Evolutionary conservation across 37 sponge, comb jelly and placozoan genomes (phyloP), one percentile per base, ranked within the genome.

Genomic region (Spongilla lacustris): DNA sequence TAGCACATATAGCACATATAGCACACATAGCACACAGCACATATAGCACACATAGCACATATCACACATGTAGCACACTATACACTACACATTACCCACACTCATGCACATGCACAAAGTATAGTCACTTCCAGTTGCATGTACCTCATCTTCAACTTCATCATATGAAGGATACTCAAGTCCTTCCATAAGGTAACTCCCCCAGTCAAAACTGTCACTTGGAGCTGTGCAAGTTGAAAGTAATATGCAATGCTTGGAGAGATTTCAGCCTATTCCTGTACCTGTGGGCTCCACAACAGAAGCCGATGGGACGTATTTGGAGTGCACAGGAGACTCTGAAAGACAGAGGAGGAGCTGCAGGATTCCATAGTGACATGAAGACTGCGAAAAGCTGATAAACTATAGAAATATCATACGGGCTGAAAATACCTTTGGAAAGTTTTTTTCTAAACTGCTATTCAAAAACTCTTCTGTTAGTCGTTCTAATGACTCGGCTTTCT

Each of bases 131-230:
- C 41, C 41, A 41, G 3, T 6, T 41, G 6, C 27, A 80, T 33
- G 50, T 38, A 86, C 89, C 69, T 77, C 84, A 70, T 33, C 37
- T 22, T 84, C 80, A 0, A 69, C 38, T 36, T 85, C 86, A 84
- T 81, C 84, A 78, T 69, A 81, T 1, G 80, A 29, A 24, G 86
- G 80, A 25, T 77, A 75, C 41, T 78, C 83, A 17, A 93, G 86
- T 10, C 87, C 90, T 75, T 93, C 86, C 87, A 81, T 89, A 21
- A 93, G 79, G 72, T 86, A 86, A n/a, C 76, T 74, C 29, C 48
- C 26, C 93, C 93, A 93, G 68, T 89, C 86, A 78, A 85, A 88
- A 1, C 25, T 24, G 2, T 89, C 93, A 23, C 36, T 75, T 6
- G 22, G 50, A 4, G 12, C 84, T 76, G 71, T 26, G 71, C 25